These are phyloP conservation scores for Upupa epops DNA, from an alignment of 2,113 vertebrate genomes.

Conservation along the genomic window DNA sequence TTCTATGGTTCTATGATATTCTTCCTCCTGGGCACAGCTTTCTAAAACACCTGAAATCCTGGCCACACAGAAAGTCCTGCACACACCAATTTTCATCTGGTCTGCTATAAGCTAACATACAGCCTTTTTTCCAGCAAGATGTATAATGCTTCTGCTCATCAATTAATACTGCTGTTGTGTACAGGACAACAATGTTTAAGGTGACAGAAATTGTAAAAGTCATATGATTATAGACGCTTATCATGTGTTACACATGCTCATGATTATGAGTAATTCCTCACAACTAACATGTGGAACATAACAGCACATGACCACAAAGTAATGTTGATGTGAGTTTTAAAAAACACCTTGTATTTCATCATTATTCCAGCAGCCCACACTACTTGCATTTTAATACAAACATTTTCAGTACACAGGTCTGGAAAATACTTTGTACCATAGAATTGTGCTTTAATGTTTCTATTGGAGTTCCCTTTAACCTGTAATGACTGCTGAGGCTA, in stretches of 20 bases:
- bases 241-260: background rate
- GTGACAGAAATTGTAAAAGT: background rate
- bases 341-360: background rate
- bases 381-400: background rate
- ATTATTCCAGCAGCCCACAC: background rate
- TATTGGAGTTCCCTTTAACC: background rate
- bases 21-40: background rate
- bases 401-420: background rate
- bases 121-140: background rate
- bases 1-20: no score
- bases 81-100: background rate
- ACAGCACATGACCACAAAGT: background rate
- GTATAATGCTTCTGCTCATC: background rate
- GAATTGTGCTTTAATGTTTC: background rate
- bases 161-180: background rate
- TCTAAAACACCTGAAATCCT: background rate
- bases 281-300: background rate
- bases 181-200: background rate
- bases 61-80: background rate
- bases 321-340: background rate
- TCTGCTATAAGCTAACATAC: background rate
- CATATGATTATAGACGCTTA: background rate
- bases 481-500: conserved; percentile 32
- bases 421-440: background rate
- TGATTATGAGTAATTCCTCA: background rate